Evolutionary conservation across 2,888 invertebrate species (phyloP).

Genomic region (Molanna angustata): DNA sequence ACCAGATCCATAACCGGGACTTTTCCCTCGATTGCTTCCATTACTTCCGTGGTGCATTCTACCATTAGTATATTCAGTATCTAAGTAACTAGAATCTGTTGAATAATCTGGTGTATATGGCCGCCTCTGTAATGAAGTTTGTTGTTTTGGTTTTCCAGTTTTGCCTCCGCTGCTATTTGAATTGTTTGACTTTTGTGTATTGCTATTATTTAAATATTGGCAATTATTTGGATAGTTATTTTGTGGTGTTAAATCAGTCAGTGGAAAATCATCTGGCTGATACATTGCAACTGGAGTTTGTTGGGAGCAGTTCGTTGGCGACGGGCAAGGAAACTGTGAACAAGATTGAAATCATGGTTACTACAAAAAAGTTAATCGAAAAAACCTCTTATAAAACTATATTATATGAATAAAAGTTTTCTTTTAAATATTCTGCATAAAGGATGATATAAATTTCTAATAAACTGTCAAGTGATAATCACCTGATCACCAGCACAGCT

Average conservation of each 20-base stretch:
- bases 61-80: constrained; percentile 24
- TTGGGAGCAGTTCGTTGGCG: constrained; percentile 26
- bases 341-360: not conserved
- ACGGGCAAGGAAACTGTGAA: constrained; percentile 31
- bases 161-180: constrained; percentile 33
- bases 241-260: constrained; percentile 15
- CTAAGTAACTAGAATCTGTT: constrained; percentile 30
- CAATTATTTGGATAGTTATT: constrained; percentile 13
- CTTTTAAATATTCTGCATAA: too few relatives aligned
- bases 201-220: constrained; percentile 12
- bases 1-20: constrained; percentile 24
- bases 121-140: constrained; percentile 24
- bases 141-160: not conserved
- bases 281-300: constrained; percentile 26
- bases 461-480: not conserved
- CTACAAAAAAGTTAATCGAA: not conserved
- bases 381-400: not conserved
- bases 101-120: constrained; percentile 30
- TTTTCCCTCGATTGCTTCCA: constrained; percentile 22
- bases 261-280: constrained; percentile 21
- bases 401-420: not conserved
- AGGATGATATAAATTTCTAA: too few relatives aligned
- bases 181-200: constrained; percentile 26
- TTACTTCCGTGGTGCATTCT: constrained; percentile 4
- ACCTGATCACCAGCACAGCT: constrained; percentile 31